Base-by-base conservation (phyloP, 2,888 invertebrate genomes). In the Xestia rhomboidea region DNA sequence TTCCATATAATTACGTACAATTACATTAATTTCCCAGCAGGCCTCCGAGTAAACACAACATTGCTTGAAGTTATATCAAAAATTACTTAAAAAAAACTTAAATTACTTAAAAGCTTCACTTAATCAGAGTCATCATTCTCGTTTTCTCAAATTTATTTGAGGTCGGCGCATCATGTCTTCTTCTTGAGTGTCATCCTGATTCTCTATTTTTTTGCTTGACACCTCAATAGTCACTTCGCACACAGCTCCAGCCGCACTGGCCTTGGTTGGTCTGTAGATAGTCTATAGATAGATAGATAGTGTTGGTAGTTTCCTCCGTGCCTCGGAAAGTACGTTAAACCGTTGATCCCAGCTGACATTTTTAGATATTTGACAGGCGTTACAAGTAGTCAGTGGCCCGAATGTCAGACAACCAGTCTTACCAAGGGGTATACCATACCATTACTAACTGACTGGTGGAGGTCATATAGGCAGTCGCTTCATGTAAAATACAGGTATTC, bases 1-100 rank as follows among this genome's bases (percentile, higher is more conserved):
- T 77, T 77, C 80, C 54, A 62, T 34, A 57, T 85, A 86, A 78
- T 82, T 84, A 74, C n/a, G 30, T 54, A 51, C 49, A 51, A 82
- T 74, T 73, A 79, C 79, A 84, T 84, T 83, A 75, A 84, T 84
- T 79, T 54, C 86, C 5, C 84, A 76, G 84, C 84, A 64, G 72
- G 84, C 67, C 41, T 27, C 74, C 74, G 30, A 54, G 83, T 72
- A 79, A 84, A 75, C 63, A 83, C 75, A 51, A 49, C 51, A 62
- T 84, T 60, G 70, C 41, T 66, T 70, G 0, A 75, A 75, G 67
- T 79, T 70, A 76, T 54, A 51, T 83, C 60, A 75, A 66, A 75
- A 70, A 60, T 67, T 49, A 82, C 63, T 82, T 83, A 68, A 79
- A 86, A 73, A n/a, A n/a, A n/a, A n/a, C n/a, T n/a, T n/a, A n/a